Conservation (phyloP, 2,888 invertebrate genomes). For the Aspidiotus destructor region DNA sequence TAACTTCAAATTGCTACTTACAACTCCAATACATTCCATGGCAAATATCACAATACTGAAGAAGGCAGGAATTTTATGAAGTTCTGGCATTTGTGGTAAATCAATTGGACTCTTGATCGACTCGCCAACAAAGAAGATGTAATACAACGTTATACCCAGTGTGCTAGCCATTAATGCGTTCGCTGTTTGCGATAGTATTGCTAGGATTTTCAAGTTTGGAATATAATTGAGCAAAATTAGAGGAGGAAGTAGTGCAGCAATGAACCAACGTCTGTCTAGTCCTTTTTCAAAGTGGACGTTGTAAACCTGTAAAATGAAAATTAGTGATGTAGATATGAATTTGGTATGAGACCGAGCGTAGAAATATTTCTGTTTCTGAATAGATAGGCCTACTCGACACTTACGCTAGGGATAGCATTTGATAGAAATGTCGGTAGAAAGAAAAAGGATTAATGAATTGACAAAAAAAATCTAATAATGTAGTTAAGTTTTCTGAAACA, state of each 20-base stretch:
- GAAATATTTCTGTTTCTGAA: too few species aligned
- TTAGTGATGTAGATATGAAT: conserved; percentile 41
- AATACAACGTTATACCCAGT: conserved; percentile 79
- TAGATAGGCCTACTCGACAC: too few species aligned
- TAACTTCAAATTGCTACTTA: conserved; percentile 36
- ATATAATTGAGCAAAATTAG: conserved; percentile 72
- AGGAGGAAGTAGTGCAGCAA: conserved; percentile 58
- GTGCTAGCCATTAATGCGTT: conserved; percentile 81
- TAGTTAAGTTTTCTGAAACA: too few species aligned
- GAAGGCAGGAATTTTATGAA: conserved; percentile 66
- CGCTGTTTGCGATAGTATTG: conserved; percentile 89
- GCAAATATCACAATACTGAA: conserved; percentile 95
- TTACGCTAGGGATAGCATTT: too few species aligned
- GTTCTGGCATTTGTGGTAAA: conserved; percentile 40
- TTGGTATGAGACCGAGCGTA: conserved; percentile 38
- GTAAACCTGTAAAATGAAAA: neutral
- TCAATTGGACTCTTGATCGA: conserved; percentile 31
- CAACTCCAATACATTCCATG: conserved; percentile 85
- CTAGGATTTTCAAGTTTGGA: conserved; percentile 78
- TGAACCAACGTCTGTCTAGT: conserved; percentile 50
- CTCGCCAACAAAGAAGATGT: conserved; percentile 53
- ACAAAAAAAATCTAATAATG: too few species aligned
- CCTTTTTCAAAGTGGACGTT: neutral
- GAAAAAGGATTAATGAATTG: too few species aligned
- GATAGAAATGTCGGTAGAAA: too few species aligned